Conservation (phyloP, 2,888 invertebrate genomes). For the Coleophora flavipennella region DNA sequence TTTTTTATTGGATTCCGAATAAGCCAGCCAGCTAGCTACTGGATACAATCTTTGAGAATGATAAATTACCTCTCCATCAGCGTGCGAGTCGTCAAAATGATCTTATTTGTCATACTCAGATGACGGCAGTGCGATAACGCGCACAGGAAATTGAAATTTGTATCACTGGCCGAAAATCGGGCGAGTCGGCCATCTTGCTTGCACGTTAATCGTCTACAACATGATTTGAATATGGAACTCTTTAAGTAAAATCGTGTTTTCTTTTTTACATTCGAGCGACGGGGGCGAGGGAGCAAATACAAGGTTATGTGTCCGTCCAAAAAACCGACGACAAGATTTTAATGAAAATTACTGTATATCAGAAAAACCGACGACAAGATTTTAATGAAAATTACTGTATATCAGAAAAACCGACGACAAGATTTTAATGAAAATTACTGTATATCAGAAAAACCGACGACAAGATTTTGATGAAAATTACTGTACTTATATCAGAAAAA, state of each 20-base stretch:
- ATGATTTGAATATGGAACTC: slow-evolving; percentile 63
- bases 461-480: too few species aligned
- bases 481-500: too few species aligned
- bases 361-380: too few species aligned
- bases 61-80: slow-evolving; percentile 52
- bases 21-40: slow-evolving; percentile 38
- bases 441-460: too few species aligned
- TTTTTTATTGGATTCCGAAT: slow-evolving; percentile 27
- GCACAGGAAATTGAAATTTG: slow-evolving; percentile 70
- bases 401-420: too few species aligned
- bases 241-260: slow-evolving; percentile 41
- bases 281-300: too few species aligned
- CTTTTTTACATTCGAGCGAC: too few species aligned
- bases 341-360: too few species aligned
- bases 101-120: slow-evolving; percentile 70
- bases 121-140: slow-evolving; percentile 53
- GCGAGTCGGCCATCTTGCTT: slow-evolving; percentile 52
- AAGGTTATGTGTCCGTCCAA: too few species aligned
- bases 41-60: slow-evolving; percentile 42
- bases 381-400: too few species aligned
- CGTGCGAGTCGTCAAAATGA: slow-evolving; percentile 63
- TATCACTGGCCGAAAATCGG: slow-evolving; percentile 65
- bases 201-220: slow-evolving; percentile 47
- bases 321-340: too few species aligned
- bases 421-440: too few species aligned